These are phyloP conservation scores for Drosophila kambysellisi DNA, from an alignment of 2,888 invertebrate species.

Conservation along the genomic window DNA sequence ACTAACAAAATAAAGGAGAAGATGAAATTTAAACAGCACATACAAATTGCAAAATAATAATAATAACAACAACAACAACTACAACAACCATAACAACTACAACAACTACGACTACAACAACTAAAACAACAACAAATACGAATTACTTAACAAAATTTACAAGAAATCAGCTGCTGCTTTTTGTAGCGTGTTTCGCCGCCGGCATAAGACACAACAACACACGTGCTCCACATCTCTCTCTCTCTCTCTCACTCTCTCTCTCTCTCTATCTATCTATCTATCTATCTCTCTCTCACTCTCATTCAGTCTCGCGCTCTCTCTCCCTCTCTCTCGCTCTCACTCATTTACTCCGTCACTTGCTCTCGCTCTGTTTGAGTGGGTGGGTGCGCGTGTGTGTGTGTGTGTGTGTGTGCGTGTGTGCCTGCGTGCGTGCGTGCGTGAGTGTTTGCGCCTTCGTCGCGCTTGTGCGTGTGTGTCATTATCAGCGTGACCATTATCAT, in stretches of 20 bases:
- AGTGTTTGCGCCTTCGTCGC: conserved; percentile 45
- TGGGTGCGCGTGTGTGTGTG: conserved; percentile 13
- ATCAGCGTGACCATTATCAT: conserved; percentile 42
- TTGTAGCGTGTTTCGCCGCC: conserved; percentile 68
- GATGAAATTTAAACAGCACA: conserved; percentile 18
- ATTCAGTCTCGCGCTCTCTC: neutral
- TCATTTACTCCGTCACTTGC: neutral
- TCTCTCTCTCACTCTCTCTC: conserved; percentile 6
- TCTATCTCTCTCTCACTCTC: conserved; percentile 1
- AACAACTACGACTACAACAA: neutral
- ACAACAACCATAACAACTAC: neutral
- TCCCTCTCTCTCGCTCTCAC: conserved; percentile 3
- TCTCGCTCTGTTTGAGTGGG: neutral
- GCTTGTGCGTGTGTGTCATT: conserved; percentile 34
- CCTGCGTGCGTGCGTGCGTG: conserved; percentile 22
- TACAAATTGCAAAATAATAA: conserved; percentile 13
- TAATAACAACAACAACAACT: conserved; percentile 7
- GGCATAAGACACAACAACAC: conserved; percentile 53
- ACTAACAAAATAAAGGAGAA: conserved; percentile 17
- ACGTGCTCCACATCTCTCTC: conserved; percentile 57
- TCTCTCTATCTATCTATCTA: neutral
- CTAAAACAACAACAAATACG: conserved; percentile 22
- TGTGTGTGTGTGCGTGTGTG: conserved; percentile 21
- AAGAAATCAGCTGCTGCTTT: conserved; percentile 42
- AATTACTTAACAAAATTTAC: conserved; percentile 19